Base-by-base conservation (phyloP, 2,888 invertebrate genomes). In the Diarsia dahlii region DNA sequence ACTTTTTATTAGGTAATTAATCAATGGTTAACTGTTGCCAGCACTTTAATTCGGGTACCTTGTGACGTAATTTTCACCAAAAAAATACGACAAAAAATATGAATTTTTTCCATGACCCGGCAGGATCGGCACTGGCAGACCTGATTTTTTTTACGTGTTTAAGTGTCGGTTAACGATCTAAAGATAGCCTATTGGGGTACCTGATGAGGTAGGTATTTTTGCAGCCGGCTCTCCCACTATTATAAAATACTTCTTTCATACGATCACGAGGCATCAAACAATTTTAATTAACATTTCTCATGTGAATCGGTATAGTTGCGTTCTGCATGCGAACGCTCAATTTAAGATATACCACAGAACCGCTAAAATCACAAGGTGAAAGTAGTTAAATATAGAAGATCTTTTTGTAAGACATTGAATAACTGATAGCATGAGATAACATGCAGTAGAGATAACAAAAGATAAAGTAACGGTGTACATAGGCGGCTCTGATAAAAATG, bases 401-500 rank as follows among this genome's bases (percentile, higher is more conserved):
- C 50, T 80, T 78, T 80, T 80, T 65, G 67, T 75, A 86, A 88
- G 70, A 74, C 82, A 84, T 86, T 85, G 67, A 82, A 81, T 82
- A 84, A 80, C 79, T 76, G 80, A 81, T 84, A 86, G 82, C 69
- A 54, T 54, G 68, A 76, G 84, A 87, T 84, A 88, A 78, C 67
- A 80, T 87, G 86, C 83, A 80, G 52, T 66, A 71, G 69, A 82
- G 81, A 87, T 84, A 79, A 85, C 68, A 15, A 64, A 71, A 81
- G 87, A 87, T 87, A 84, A 74, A 62, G 52, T 48, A 67, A 63
- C 68, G 68, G 71, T 77, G 83, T 84, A 83, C 78, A 88, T 69
- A 81, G 50, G 12, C n/a, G n/a, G 12, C 56, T 39, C 8, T 81
- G 90, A 90, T 90, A 90, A 89, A 80, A 87, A 86, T 88, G 88